Evolutionary conservation across 2,797 vertebrate genomes (phyloP), one percentile per base, ranked within the genome.

Genomic region (Chelon auratus): DNA sequence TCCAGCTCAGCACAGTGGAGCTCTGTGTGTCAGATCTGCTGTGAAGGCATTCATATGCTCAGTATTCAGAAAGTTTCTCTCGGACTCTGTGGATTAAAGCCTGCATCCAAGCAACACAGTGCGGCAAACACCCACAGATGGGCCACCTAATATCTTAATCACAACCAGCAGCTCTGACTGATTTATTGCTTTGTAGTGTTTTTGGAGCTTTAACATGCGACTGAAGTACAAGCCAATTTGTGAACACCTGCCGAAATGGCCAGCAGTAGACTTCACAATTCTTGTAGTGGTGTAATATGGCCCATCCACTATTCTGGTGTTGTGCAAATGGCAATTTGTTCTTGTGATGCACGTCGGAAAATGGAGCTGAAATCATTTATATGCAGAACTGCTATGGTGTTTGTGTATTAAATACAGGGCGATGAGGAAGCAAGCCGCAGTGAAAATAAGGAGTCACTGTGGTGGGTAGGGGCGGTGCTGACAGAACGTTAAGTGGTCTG

Each of bases 1-100:
- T 82, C 58, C 15, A n/a, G 68, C 74, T 59, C 67, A 70, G 72
- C 87, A 92, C 88, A 92, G 86, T 87, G 75, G 67, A 70, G 75
- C 85, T 78, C 87, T 92, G 89, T 93, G 76, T 89, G 78, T 55
- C 70, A 77, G 74, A 72, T 84, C 72, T 80, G 81, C 75, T 84
- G 75, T 20, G 70, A 83, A 85, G 75, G 76, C 83, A 79, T 85
- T 90, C 81, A 78, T 83, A 80, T 88, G 82, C 72, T 89, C 89
- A 84, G 87, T 89, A 91, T 92, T 91, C 85, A 79, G 73, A 91
- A 87, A 82, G 86, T 84, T 87, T 85, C 79, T 80, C 78, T 55
- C 68, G 48, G 65, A 81, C 84, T 83, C 64, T 48, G 73, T 62
- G 72, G 61, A 75, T 52, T 67, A 42, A 78, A 83, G 67, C 72